These are phyloP conservation scores for Aethina tumida DNA, from an alignment of 1,140 invertebrate genomes.

Conservation along the genomic window DNA sequence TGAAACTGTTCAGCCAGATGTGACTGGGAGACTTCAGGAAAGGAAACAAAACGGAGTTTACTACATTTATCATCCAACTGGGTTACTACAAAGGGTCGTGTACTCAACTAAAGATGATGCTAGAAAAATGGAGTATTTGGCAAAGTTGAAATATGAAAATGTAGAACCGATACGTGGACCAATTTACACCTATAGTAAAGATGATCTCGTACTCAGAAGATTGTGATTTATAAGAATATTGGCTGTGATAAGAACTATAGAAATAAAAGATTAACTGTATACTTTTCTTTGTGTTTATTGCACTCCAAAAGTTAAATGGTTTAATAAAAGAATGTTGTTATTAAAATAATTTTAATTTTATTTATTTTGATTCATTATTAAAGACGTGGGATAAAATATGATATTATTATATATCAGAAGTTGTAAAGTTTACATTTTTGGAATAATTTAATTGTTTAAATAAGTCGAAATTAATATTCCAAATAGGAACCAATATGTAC, in stretches of 20 bases:
- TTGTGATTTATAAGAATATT: constrained; percentile 5
- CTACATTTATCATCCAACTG: constrained; percentile 44
- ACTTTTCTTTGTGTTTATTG: too few species aligned
- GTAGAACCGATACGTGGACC: constrained; percentile 44
- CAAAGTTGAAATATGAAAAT: constrained; percentile 43
- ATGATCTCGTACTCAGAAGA: constrained; percentile 19
- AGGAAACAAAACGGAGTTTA: constrained; percentile 37
- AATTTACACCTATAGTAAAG: constrained; percentile 43
- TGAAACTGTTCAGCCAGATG: constrained; percentile 13
- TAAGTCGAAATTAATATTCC: too few species aligned
- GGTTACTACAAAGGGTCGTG: constrained; percentile 40
- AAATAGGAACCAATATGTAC: too few species aligned
- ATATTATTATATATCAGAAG: too few species aligned
- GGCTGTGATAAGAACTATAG: background rate
- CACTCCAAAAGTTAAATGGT: too few species aligned
- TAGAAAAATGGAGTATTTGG: constrained; percentile 43
- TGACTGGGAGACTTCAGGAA: constrained; percentile 5
- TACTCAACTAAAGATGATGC: constrained; percentile 41
- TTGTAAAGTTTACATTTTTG: too few species aligned
- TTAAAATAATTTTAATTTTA: too few species aligned
- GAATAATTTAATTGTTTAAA: too few species aligned
- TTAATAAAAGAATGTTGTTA: too few species aligned
- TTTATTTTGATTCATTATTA: too few species aligned
- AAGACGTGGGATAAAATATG: too few species aligned
- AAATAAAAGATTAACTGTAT: background rate